Base-by-base conservation (phyloP, 2,888 invertebrate species). In the Germaria angustata region DNA sequence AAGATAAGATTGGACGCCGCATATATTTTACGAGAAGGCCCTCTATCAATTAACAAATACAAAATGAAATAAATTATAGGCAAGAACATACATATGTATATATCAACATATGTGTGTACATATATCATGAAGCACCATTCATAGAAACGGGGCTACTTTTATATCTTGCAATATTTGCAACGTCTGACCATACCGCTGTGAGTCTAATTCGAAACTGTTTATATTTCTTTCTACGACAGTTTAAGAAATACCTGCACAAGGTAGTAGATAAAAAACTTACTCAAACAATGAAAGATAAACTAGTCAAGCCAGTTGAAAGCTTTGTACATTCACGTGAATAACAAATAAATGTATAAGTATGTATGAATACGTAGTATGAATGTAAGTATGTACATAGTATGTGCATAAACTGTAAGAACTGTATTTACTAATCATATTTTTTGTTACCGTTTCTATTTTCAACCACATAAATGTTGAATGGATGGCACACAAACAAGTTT, bases 231-330 rank as follows among this genome's bases (percentile, higher is more conserved):
- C 46, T 63, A 41, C 55, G 24, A 3, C 41, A n/a, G 13, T 44
- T 32, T 34, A 0, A 49, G 34, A 28, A 49, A 49, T 28, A 22
- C 36, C 11, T 22, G 8, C 9, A 39, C 36, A 36, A 2, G 15
- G n/a, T 5, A 39, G 59, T 36, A 49, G 24, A 44, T 15, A 51
- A 34, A 53, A 53, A 9, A 49, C 2, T 44, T 17, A 22, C 0
- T 44, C 5, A 44, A 55, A 57, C 32, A 3, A 36, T 53, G 53
- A 73, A 61, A 55, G 28, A 28, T 36, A 76, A 72, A 61, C 46
- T 53, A 81, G 72, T 68, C 61, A 55, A 78, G 69, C 78, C 24
- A 81, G 68, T 73, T 55, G 11, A 55, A 59, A 73, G 22, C 17
- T 79, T 17, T 13, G 32, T 63, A 8, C n/a, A 39, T 59, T 9